These are phyloP conservation scores for Neomicropteryx cornuta DNA, from an alignment of 1,140 invertebrate genomes.

Conservation along the genomic window DNA sequence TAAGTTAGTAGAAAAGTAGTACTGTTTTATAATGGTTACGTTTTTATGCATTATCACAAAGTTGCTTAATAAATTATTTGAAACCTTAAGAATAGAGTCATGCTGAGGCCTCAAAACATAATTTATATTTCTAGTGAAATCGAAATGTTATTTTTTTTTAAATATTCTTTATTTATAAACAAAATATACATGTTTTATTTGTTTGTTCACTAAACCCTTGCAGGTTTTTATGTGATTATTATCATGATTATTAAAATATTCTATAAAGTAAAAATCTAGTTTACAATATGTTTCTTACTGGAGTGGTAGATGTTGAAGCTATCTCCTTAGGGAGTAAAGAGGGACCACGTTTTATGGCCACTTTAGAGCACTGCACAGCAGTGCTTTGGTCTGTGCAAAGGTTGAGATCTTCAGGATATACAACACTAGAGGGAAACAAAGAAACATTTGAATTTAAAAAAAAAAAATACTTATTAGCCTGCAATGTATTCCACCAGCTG, in stretches of 20 bases:
- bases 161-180: too few relatives aligned
- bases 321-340: too few relatives aligned
- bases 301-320: too few relatives aligned
- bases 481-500: neutral
- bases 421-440: slow-evolving; percentile 9
- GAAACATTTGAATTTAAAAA: neutral
- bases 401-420: slow-evolving; percentile 15
- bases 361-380: neutral
- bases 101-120: too few relatives aligned
- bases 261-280: slow-evolving; percentile 1
- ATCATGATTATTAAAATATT: neutral
- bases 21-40: too few relatives aligned
- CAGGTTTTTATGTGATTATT: too few relatives aligned
- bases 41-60: too few relatives aligned
- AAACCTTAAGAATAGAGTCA: too few relatives aligned
- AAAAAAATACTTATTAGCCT: neutral
- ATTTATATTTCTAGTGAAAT: neutral
- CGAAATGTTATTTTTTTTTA: neutral
- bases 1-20: too few relatives aligned
- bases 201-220: too few relatives aligned
- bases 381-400: slow-evolving; percentile 7
- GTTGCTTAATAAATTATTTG: too few relatives aligned
- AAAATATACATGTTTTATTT: too few relatives aligned
- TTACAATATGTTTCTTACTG: slow-evolving; percentile 7
- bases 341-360: slow-evolving; percentile 6